Base-by-base conservation (phyloP, 2,888 invertebrate genomes). In the Abrostola triplasia region DNA sequence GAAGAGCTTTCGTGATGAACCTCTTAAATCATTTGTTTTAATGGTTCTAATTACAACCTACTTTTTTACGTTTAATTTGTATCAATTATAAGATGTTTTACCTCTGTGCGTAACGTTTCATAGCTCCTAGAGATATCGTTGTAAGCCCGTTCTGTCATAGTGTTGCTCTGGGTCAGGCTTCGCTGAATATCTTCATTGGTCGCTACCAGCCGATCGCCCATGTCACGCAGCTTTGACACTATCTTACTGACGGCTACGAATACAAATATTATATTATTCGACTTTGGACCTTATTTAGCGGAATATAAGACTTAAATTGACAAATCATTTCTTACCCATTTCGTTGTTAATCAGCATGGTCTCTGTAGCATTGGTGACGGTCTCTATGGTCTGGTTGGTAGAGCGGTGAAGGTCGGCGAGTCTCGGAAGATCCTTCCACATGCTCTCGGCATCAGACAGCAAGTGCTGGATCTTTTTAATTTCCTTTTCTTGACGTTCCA, bases 341-440 rank as follows among this genome's bases (percentile, higher is more conserved):
- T 95, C 94, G 36, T 92, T 89, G 37, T 84, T 88, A 7, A 89
- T 86, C 5, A 89, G 86, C 2, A 96, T 76, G 36, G 95, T 92
- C 38, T 93, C 91, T 67, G 95, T 95, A 5, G 95, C 87, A 51
- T 95, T 94, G 60, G 95, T 95, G 48, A 97, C 75, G 0, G 95
- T 92, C 51, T 92, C 93, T 49, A 96, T 87, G 0, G 97, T 97
- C 57, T 95, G 92, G 85, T 97, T 97, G 68, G 95, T 95, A 40
- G 95, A 84, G 10, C 90, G 88, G 62, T 95, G 93, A 0, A 97
- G 86, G 65, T 96, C 96, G 0, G 88, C 82, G 12, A 89, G 88
- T 5, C 93, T 88, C 5, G 96, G 95, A 48, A 96, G 79, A 7
- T 91, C 92, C 81, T 95, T 95, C 92, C 94, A 92, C 84, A 92